Evolutionary conservation across 1,140 invertebrate species (phyloP).

Genomic region (Melitaea cinxia): DNA sequence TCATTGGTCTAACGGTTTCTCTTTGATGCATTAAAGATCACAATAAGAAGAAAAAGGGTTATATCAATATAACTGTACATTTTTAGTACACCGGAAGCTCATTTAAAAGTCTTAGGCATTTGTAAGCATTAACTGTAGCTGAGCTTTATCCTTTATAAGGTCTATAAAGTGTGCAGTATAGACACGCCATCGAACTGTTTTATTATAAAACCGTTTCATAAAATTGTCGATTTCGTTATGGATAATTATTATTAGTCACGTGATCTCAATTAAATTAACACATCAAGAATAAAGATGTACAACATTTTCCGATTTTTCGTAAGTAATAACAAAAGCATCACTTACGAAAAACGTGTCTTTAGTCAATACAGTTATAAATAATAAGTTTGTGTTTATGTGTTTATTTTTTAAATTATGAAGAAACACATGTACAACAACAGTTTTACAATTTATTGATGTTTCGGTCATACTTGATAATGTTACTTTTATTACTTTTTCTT

Average conservation of each 20-base stretch:
- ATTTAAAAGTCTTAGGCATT: background rate
- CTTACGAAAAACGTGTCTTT: too few species aligned
- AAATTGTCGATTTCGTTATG: constrained; percentile 33
- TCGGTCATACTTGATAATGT: too few species aligned
- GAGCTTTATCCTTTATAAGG: background rate
- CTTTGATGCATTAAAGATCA: constrained; percentile 35
- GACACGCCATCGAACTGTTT: constrained; percentile 3
- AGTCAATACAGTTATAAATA: too few species aligned
- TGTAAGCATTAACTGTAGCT: background rate
- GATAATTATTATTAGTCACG: constrained; percentile 33
- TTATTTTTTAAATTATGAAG: too few species aligned
- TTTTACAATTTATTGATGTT: too few species aligned
- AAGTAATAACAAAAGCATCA: too few species aligned
- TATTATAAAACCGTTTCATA: constrained; percentile 35
- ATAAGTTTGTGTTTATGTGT: too few species aligned
- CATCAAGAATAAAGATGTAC: too few species aligned
- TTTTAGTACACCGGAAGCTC: constrained; percentile 13
- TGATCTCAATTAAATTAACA: constrained; percentile 29
- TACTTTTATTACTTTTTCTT: too few species aligned
- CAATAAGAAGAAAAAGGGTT: constrained; percentile 41
- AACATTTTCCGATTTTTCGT: too few species aligned
- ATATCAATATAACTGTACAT: constrained; percentile 39
- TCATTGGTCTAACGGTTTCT: constrained; percentile 46
- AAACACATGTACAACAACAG: too few species aligned
- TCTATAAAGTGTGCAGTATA: background rate